Percentiles rank a stretch among this genome's conserved stretches.
Evolutionary conservation across 2,888 invertebrate species (phyloP).

Genomic region (Acanthopleura granulata): DNA sequence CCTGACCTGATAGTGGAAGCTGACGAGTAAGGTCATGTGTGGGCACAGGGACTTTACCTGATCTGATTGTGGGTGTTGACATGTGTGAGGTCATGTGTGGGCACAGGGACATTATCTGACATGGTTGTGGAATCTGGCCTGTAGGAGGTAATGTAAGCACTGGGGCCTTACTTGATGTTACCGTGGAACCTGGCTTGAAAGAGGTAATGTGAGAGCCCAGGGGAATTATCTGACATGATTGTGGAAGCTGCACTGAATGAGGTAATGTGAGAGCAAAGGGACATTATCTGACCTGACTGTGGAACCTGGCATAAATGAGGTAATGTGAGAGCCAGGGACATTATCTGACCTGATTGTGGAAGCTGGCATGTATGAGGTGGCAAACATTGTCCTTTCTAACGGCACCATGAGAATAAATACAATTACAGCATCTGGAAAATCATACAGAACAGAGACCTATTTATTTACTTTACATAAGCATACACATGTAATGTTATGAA

Average conservation of each 20-base stretch:
- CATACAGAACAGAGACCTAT: no score
- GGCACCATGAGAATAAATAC: conserved; percentile 63
- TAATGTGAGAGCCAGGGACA: conserved; percentile 77
- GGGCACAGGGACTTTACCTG: no score
- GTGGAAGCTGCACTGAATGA: conserved; percentile 87
- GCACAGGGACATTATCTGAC: conserved; percentile 78
- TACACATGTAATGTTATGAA: no score
- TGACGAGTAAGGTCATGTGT: no score
- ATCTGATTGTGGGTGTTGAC: no score
- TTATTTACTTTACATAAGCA: no score
- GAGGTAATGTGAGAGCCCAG: conserved; percentile 80
- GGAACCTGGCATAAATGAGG: conserved; percentile 87
- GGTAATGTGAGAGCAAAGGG: conserved; percentile 78
- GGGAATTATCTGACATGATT: conserved; percentile 71
- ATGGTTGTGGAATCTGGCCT: conserved; percentile 85
- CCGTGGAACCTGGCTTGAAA: conserved; percentile 88
- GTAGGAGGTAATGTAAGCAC: conserved; percentile 86
- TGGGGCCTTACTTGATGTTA: conserved; percentile 70
- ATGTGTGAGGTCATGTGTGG: conserved; percentile 67
- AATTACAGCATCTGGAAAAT: conserved; percentile 57
- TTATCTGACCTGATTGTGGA: conserved; percentile 77
- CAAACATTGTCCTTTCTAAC: conserved; percentile 93
- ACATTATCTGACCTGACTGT: conserved; percentile 75
- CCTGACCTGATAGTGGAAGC: conserved; percentile 78
- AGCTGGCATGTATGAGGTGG: conserved; percentile 86